A percentile compares a stretch with the other conserved stretches of the same genome.
Conservation (phyloP, 2,888 invertebrate species). For the Hydroisotoma schaefferi region DNA sequence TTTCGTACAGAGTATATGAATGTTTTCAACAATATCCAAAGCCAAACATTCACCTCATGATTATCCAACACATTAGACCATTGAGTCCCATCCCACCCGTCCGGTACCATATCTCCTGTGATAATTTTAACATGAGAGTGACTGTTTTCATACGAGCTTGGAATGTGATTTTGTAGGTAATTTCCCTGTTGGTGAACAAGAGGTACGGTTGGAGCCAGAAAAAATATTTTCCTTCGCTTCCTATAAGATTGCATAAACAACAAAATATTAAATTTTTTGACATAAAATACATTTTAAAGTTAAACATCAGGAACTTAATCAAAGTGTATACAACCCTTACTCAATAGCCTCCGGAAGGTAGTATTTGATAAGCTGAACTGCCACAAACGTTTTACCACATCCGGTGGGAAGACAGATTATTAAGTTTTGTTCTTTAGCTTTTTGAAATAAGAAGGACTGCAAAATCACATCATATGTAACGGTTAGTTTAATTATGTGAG, state of each 20-base stretch:
- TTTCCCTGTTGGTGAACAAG: constrained; percentile 74
- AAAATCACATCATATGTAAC: no score
- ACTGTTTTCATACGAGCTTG: constrained; percentile 50
- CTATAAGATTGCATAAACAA: constrained; percentile 53
- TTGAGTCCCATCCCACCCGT: constrained; percentile 64
- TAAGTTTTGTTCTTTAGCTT: constrained; percentile 68
- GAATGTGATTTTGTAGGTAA: constrained; percentile 50
- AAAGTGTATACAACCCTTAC: constrained; percentile 51
- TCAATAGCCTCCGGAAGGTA: constrained; percentile 56
- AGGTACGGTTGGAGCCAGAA: constrained; percentile 77
- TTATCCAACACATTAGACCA: constrained; percentile 65
- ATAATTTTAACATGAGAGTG: constrained; percentile 57
- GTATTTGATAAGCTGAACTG: constrained; percentile 68
- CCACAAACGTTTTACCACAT: constrained; percentile 89
- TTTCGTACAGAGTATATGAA: no score
- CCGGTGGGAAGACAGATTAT: constrained; percentile 91
- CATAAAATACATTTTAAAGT: no score
- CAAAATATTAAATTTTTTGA: no score
- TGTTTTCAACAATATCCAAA: neutral
- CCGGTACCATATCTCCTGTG: constrained; percentile 70
- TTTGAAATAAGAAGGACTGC: constrained; percentile 71
- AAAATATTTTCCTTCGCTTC: constrained; percentile 69
- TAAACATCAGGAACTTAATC: no score
- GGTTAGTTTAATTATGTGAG: no score
- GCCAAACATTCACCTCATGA: constrained; percentile 58